phyloP scores from a whole-genome alignment of 2,113 vertebrate genomes.

The Pelvicachromis taeniatus region DNA sequence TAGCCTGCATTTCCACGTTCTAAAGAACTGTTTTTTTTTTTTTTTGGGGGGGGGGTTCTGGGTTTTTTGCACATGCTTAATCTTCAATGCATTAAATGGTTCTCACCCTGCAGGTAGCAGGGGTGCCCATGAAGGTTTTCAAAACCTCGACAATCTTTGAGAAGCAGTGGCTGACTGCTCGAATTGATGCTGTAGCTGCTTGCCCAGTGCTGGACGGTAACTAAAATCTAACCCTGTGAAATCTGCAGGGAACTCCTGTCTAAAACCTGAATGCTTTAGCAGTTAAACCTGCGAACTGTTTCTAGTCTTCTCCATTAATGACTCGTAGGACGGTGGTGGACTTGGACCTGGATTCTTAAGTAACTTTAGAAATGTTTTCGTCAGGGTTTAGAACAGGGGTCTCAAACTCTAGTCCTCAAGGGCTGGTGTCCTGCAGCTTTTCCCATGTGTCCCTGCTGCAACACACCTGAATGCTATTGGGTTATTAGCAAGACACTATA shows the following conservation, averaged over 20 bases:
- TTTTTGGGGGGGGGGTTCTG: no score
- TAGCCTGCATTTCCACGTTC: neutral
- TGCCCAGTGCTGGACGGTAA: constrained; percentile 64
- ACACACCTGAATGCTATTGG: no score
- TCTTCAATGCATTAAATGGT: neutral
- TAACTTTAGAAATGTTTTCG: neutral
- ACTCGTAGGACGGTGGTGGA: no score
- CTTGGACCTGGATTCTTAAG: no score
- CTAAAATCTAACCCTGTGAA: neutral
- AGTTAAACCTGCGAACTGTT: accelerated
- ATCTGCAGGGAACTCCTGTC: neutral
- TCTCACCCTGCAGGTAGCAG: constrained; percentile 55
- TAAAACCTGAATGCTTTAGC: neutral
- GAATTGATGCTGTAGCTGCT: constrained; percentile 63
- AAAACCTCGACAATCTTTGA: constrained; percentile 69
- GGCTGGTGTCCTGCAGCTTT: no score
- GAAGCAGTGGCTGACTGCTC: constrained; percentile 64
- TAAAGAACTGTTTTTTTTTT: neutral
- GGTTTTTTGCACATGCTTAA: neutral
- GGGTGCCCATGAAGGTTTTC: constrained; percentile 68
- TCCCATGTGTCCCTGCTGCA: no score
- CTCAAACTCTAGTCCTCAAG: no score
- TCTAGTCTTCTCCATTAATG: neutral
- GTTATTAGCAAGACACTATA: no score
- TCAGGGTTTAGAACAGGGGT: no score